Base-by-base conservation (phyloP, 2,797 vertebrate species). In the Protosalanx chinensis region DNA sequence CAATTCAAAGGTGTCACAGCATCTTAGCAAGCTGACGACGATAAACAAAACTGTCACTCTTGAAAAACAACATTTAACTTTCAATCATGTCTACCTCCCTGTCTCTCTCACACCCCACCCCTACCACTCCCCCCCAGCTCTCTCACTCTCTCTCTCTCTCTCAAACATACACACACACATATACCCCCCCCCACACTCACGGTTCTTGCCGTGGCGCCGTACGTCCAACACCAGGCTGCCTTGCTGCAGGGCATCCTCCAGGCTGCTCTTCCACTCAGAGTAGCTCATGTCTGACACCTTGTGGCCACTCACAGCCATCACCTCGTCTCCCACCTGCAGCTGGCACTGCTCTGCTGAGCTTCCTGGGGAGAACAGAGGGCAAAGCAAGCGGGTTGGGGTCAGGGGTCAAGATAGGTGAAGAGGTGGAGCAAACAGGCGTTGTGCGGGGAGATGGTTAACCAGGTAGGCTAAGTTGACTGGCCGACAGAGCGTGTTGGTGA, bases 151-250 rank as follows among this genome's bases (percentile, higher is more conserved):
- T 35, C 41, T 13, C 41, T 8, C 64, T 3, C 20, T 1, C 5
- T 41, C 10, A 68, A 12, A 0, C 72, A 61, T 5, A 35, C 64
- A 73, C 15, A 30, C 76, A 60, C 67, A 56, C 73, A 75, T 41
- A 51, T 56, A 15, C 10, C 12, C 30, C 12, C 15, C 49, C 53
- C 15, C 49, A n/a, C 80, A 91, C 90, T 96, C 89, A 99, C 98
- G 94, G 75, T 93, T 94, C 84, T 93, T 94, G 77, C 96, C 95
- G 3, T 96, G 90, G 84, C 96, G 94, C 37, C 95, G 94, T 79
- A 99, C 85, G 80, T 99, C 97, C 93, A 99, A 93, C 71, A 96
- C 88, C 65, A 99, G 92, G 68, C 90, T 93, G 91, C 97, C 97
- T 72, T 94, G 94, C 90, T 94, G 93, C 77, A 94, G 82, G 37